These are phyloP conservation scores for Abrostola triplasia DNA, from an alignment of 2,888 invertebrate genomes.

Conservation along the genomic window DNA sequence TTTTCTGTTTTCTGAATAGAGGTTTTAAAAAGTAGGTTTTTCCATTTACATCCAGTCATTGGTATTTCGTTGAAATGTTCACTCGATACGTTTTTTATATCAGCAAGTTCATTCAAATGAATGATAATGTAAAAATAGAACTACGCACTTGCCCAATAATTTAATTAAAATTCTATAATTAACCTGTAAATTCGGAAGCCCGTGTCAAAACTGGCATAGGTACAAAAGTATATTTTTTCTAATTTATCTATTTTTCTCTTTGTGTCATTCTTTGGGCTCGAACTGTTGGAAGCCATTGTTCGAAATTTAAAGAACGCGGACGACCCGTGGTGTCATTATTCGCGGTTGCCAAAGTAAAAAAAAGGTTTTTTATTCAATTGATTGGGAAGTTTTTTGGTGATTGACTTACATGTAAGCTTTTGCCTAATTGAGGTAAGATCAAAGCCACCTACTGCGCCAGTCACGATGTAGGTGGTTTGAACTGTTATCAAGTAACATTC, in stretches of 20 bases:
- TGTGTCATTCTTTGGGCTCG: slow-evolving; percentile 82
- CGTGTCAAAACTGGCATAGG: slow-evolving; percentile 66
- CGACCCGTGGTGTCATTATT: slow-evolving; percentile 83
- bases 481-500: neutral
- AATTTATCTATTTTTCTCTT: slow-evolving; percentile 71
- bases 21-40: neutral
- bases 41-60: neutral
- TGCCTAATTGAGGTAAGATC: slow-evolving; percentile 43
- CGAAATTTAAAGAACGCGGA: slow-evolving; percentile 78
- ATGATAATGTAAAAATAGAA: neutral
- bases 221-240: slow-evolving; percentile 61
- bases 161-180: slow-evolving; percentile 38
- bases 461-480: slow-evolving; percentile 41
- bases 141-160: slow-evolving; percentile 6
- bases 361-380: slow-evolving; percentile 75
- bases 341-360: slow-evolving; percentile 82
- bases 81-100: neutral
- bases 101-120: neutral
- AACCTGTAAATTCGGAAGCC: slow-evolving; percentile 77
- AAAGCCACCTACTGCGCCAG: slow-evolving; percentile 46
- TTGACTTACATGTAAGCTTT: slow-evolving; percentile 59
- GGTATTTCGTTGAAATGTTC: neutral
- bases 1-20: neutral
- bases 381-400: slow-evolving; percentile 69
- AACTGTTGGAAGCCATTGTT: slow-evolving; percentile 83